Base-by-base conservation (phyloP, 2,888 invertebrate species). In the Drosophila subquinaria region DNA sequence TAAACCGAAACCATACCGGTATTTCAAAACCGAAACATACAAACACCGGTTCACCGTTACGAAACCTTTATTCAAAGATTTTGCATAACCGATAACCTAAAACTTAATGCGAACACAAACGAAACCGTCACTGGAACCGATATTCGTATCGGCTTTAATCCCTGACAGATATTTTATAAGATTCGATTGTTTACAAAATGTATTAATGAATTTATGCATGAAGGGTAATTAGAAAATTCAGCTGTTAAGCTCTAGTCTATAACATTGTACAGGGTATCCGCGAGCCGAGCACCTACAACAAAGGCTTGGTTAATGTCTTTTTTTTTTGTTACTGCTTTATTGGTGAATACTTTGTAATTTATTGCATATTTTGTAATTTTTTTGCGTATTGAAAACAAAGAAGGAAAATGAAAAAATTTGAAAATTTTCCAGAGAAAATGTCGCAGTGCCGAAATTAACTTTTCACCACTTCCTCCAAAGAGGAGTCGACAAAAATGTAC, bases 341-440 rank as follows among this genome's bases (percentile, higher is more conserved):
- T 48, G 45, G 42, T 17, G 43, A 42, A 36, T 64, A 71, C 65
- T 77, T 81, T 70, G 80, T 82, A 82, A 84, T 88, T 82, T 76
- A 82, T 83, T 73, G 85, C 82, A 62, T 62, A 55, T 77, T 76
- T 73, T 47, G 45, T 63, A n/a, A 42, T 30, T 55, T 53, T 52
- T 71, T 69, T 43, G 43, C 35, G 61, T 50, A 50, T 38, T 13
- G 23, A 50, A 60, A 50, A 60, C 36, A 55, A 38, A 48, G 56
- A 55, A 30, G 17, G 17, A 55, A 53, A 62, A 45, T 43, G 17
- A 38, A 62, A 78, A 68, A 61, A 69, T 70, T 84, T 64, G 67
- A 73, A 66, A 68, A 81, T 75, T 75, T 73, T 63, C 56, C 51
- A 36, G 56, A 63, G 67, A 72, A 68, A 79, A 72, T 69, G 81